Evolutionary conservation across 2,888 invertebrate species (phyloP).

Genomic region (Idaea biselata): DNA sequence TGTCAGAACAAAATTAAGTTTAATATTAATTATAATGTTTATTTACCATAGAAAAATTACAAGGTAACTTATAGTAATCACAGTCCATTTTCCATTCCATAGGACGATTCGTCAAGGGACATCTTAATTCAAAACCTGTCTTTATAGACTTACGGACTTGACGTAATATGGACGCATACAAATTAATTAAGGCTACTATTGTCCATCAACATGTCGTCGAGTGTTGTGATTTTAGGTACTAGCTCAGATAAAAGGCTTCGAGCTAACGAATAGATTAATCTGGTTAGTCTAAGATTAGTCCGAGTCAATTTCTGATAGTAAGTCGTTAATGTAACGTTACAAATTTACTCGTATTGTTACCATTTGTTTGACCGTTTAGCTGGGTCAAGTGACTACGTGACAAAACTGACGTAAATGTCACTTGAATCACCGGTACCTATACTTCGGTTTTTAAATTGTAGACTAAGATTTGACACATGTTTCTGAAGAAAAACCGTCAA

Average conservation of each 20-base stretch:
- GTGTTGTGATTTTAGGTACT: background rate
- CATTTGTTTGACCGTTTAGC: background rate
- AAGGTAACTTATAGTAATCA: too few relatives aligned
- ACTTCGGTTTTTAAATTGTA: too few relatives aligned
- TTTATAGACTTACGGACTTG: conserved; percentile 21
- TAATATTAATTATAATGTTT: too few relatives aligned
- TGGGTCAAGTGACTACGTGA: background rate
- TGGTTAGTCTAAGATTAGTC: background rate
- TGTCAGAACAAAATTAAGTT: background rate
- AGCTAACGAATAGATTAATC: background rate
- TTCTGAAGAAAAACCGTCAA: too few relatives aligned
- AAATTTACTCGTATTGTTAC: conserved; percentile 6
- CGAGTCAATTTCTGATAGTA: conserved; percentile 1
- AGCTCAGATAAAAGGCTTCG: background rate
- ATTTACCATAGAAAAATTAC: too few relatives aligned
- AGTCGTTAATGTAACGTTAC: background rate
- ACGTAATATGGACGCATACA: conserved; percentile 50
- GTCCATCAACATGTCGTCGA: conserved; percentile 32
- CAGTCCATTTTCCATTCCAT: background rate
- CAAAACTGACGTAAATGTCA: too few relatives aligned
- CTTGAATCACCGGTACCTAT: too few relatives aligned
- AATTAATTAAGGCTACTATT: conserved; percentile 53
- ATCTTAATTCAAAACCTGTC: background rate
- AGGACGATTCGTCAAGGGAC: background rate
- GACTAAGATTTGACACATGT: too few relatives aligned